These are phyloP conservation scores for Gryon sp. DNA, from an alignment of 1,140 invertebrate species.

Conservation along the genomic window DNA sequence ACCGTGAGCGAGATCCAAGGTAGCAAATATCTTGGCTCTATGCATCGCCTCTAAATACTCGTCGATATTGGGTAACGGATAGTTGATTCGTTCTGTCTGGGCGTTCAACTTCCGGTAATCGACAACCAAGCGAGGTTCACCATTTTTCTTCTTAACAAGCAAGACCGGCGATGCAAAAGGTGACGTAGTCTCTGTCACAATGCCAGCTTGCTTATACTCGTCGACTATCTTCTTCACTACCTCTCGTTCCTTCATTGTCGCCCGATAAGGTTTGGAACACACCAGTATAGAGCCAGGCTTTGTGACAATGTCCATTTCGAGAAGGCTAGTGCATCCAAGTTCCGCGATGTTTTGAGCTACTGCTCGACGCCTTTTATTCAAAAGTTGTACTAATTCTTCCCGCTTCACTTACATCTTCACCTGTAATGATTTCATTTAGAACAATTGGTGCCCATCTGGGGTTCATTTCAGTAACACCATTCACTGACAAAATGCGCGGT, in stretches of 20 bases:
- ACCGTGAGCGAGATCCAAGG: neutral
- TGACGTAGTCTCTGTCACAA: constrained; percentile 4
- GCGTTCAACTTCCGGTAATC: constrained; percentile 1
- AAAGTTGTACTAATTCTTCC: neutral
- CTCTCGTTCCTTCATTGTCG: neutral
- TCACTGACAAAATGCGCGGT: neutral
- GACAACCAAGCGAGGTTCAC: neutral
- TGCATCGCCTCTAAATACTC: neutral
- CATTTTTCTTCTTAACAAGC: constrained; percentile 12
- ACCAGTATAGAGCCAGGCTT: neutral
- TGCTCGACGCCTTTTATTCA: constrained; percentile 2
- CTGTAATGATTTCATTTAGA: neutral
- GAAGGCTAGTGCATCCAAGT: neutral
- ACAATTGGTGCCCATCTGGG: neutral
- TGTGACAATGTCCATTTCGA: neutral
- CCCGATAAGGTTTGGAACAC: neutral
- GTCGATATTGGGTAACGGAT: neutral
- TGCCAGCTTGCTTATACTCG: neutral
- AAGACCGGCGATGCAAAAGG: constrained; percentile 6
- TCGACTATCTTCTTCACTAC: neutral
- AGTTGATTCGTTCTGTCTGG: neutral
- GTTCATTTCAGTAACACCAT: neutral
- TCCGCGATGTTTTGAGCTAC: neutral
- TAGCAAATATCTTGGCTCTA: neutral
- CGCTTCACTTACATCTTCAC: neutral